Conservation (phyloP, 2,888 invertebrate species). For the Stenodera caucasica region DNA sequence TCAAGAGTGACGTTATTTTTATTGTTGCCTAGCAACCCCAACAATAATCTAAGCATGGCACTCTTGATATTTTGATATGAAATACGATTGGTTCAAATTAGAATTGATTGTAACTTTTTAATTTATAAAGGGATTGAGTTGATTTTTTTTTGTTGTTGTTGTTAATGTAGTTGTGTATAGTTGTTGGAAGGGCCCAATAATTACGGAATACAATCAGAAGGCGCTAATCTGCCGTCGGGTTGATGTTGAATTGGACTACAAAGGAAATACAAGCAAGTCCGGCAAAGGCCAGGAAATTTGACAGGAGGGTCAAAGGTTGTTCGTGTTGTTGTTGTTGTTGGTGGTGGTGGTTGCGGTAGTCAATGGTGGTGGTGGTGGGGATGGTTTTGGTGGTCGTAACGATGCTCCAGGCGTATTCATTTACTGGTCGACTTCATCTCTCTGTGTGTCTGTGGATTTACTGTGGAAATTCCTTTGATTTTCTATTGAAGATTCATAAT, state of each 20-base stretch:
- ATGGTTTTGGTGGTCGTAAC: not conserved
- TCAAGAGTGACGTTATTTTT: too few species aligned
- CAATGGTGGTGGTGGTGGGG: not conserved
- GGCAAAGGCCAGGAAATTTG: slow-evolving; percentile 55
- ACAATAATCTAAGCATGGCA: too few species aligned
- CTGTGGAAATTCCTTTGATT: slow-evolving; percentile 37
- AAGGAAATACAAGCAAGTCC: slow-evolving; percentile 50
- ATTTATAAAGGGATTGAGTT: too few species aligned
- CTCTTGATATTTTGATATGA: too few species aligned
- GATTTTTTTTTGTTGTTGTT: too few species aligned
- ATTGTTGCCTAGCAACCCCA: too few species aligned
- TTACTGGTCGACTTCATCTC: slow-evolving; percentile 36
- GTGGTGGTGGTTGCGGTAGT: slow-evolving; percentile 10
- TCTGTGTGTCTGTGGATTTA: slow-evolving; percentile 27
- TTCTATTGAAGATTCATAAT: slow-evolving; percentile 35
- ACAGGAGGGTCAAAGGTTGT: slow-evolving; percentile 52
- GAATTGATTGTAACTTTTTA: too few species aligned
- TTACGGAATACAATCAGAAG: slow-evolving; percentile 47
- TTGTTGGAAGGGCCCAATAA: slow-evolving; percentile 33
- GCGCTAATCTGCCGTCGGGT: slow-evolving; percentile 44
- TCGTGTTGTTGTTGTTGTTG: slow-evolving; percentile 29
- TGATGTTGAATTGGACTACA: slow-evolving; percentile 47
- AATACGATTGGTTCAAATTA: too few species aligned
- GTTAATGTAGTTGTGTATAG: too few species aligned
- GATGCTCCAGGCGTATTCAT: slow-evolving; percentile 40